Evolutionary conservation across 2,797 vertebrate genomes (phyloP).

Genomic region (Diceros bicornis): DNA sequence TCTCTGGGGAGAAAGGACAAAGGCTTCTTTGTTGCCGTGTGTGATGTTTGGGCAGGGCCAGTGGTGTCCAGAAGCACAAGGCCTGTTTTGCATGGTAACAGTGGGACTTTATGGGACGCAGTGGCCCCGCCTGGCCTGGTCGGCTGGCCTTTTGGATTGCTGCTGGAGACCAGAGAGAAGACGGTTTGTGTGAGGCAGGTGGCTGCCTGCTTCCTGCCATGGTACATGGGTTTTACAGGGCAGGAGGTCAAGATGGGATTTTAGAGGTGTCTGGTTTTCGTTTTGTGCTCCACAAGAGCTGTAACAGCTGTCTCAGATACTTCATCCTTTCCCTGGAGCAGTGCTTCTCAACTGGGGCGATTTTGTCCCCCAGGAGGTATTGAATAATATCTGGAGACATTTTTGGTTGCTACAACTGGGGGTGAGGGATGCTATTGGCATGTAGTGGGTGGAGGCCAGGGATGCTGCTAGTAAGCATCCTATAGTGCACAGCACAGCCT

Average conservation of each 20-base stretch:
- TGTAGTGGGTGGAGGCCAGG: not conserved
- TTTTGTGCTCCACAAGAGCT: not conserved
- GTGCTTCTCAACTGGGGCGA: not conserved
- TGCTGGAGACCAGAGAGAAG: not conserved
- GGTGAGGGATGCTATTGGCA: not conserved
- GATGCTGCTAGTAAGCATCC: fast-evolving
- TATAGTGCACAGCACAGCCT: fast-evolving
- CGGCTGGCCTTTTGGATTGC: not conserved
- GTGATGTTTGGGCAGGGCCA: not conserved
- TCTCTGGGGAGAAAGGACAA: not conserved
- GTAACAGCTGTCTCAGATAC: not conserved
- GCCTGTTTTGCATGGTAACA: not conserved
- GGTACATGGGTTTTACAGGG: not conserved
- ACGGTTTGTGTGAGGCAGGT: not conserved
- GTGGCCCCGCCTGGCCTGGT: not conserved
- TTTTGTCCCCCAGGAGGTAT: not conserved
- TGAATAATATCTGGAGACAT: not conserved
- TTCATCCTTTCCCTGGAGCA: not conserved
- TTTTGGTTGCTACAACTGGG: no score
- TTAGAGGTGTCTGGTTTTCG: not conserved
- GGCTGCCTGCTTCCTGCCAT: not conserved
- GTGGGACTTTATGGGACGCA: not conserved
- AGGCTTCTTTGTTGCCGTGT: not conserved
- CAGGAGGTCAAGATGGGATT: not conserved
- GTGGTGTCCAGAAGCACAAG: not conserved